Percentiles rank a stretch among this genome's conserved stretches.
These are phyloP conservation scores for Ophion ventricosus DNA, from an alignment of 2,888 invertebrate species.

Conservation along the genomic window DNA sequence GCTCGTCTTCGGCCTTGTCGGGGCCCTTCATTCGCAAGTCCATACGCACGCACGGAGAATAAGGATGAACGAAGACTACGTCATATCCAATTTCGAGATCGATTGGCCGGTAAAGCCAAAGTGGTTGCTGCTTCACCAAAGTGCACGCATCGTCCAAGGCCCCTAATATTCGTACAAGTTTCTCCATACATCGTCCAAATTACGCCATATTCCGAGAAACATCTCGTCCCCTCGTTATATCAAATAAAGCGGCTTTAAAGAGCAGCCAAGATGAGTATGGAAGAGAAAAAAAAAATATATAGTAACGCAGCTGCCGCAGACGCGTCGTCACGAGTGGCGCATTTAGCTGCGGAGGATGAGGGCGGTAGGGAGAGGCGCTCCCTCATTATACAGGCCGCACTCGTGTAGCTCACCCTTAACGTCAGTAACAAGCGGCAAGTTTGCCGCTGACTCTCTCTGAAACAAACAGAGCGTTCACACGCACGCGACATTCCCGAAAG, in stretches of 20 bases:
- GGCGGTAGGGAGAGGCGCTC: constrained; percentile 57
- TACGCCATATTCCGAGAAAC: background rate
- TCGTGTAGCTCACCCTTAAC: constrained; percentile 69
- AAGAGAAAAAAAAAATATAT: constrained; percentile 34
- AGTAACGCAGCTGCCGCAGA: constrained; percentile 73
- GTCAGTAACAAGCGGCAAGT: constrained; percentile 68
- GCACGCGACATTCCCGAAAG: constrained; percentile 46
- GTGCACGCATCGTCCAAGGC: background rate
- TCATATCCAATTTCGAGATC: constrained; percentile 53
- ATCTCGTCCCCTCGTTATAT: constrained; percentile 30
- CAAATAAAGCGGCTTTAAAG: constrained; percentile 63
- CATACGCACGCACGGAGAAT: background rate
- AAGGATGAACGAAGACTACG: background rate
- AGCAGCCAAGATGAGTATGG: constrained; percentile 39
- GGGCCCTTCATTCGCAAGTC: too few species aligned
- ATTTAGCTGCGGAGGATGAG: constrained; percentile 70
- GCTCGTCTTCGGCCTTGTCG: too few species aligned
- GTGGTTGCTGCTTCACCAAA: constrained; percentile 1
- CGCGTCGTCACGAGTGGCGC: constrained; percentile 75
- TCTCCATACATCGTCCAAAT: background rate
- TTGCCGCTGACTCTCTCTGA: constrained; percentile 22
- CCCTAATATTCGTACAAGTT: background rate
- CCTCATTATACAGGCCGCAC: constrained; percentile 76
- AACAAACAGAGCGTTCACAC: constrained; percentile 31
- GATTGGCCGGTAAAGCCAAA: constrained; percentile 61